A percentile compares a stretch with the other conserved stretches of the same genome.
phyloP scores from a whole-genome alignment of 2,888 invertebrate genomes.

The Idaea biselata region DNA sequence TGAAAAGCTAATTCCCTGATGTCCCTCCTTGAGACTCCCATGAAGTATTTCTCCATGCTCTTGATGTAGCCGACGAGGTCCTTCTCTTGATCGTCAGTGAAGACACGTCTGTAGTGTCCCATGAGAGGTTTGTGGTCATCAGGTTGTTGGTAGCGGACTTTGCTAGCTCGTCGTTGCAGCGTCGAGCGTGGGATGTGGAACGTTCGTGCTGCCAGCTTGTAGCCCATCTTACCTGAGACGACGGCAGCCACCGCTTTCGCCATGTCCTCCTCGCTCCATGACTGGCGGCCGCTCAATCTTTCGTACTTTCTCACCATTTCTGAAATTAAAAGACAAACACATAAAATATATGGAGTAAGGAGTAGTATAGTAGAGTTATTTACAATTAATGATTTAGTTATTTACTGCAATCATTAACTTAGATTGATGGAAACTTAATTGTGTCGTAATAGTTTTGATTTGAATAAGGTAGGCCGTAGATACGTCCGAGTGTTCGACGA shows the following conservation, averaged over 20 bases:
- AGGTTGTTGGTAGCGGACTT: conserved; percentile 67
- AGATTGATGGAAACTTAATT: conserved; percentile 29
- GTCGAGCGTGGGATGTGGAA: conserved; percentile 76
- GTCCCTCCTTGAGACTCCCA: conserved; percentile 72
- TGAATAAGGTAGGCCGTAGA: conserved; percentile 42
- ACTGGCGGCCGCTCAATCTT: conserved; percentile 75
- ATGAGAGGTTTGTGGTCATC: conserved; percentile 71
- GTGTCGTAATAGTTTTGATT: conserved; percentile 36
- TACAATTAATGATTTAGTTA: conserved; percentile 4
- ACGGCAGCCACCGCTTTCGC: conserved; percentile 75
- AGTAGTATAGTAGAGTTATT: neutral
- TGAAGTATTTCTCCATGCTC: conserved; percentile 75
- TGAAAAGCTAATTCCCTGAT: conserved; percentile 75
- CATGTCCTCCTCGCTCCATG: conserved; percentile 77
- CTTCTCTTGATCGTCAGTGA: conserved; percentile 73
- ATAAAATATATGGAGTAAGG: conserved; percentile 7
- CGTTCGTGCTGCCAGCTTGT: conserved; percentile 72
- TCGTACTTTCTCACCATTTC: conserved; percentile 78
- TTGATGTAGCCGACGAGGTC: conserved; percentile 75
- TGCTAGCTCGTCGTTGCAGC: conserved; percentile 72
- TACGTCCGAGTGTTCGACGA: conserved; percentile 58
- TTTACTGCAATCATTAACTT: conserved; percentile 22
- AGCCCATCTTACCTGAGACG: conserved; percentile 76
- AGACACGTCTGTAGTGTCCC: conserved; percentile 74
- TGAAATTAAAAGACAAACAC: conserved; percentile 41